These are phyloP conservation scores for Uropsilus gracilis DNA, from an alignment of 2,113 vertebrate genomes.

Conservation along the genomic window DNA sequence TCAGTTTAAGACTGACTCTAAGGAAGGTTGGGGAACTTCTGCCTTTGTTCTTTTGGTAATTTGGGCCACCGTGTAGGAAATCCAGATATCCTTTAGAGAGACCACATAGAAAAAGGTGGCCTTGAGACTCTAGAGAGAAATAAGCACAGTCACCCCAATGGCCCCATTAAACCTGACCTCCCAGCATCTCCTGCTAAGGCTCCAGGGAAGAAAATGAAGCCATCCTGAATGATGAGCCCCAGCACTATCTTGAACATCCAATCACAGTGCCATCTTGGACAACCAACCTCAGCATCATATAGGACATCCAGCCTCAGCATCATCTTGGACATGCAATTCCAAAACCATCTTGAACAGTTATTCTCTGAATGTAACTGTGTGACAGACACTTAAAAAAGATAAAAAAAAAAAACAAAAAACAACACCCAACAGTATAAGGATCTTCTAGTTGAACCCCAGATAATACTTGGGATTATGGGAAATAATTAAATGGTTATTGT, in stretches of 20 bases:
- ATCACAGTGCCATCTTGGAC: too few species aligned
- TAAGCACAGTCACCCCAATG: not conserved
- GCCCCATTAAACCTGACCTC: not conserved
- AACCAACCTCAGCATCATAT: too few species aligned
- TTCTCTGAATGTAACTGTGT: not conserved
- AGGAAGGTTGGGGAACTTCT: not conserved
- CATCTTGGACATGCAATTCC: not conserved
- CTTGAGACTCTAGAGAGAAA: not conserved
- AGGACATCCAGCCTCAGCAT: too few species aligned
- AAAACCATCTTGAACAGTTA: not conserved
- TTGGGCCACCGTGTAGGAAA: not conserved
- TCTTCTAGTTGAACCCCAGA: not conserved
- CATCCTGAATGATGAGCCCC: too few species aligned
- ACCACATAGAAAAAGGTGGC: not conserved
- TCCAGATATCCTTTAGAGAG: not conserved
- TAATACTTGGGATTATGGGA: not conserved
- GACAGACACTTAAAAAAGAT: not conserved
- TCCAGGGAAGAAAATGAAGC: not conserved
- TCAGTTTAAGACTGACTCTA: not conserved
- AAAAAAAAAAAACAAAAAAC: too few species aligned
- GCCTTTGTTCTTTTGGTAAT: not conserved
- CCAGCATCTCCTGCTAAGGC: not conserved
- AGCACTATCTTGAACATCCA: too few species aligned
- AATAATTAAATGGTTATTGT: not conserved
- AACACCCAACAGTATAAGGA: not conserved